Evolutionary conservation across 1,140 invertebrate species (phyloP).

Genomic region (Rhyzopertha dominica): DNA sequence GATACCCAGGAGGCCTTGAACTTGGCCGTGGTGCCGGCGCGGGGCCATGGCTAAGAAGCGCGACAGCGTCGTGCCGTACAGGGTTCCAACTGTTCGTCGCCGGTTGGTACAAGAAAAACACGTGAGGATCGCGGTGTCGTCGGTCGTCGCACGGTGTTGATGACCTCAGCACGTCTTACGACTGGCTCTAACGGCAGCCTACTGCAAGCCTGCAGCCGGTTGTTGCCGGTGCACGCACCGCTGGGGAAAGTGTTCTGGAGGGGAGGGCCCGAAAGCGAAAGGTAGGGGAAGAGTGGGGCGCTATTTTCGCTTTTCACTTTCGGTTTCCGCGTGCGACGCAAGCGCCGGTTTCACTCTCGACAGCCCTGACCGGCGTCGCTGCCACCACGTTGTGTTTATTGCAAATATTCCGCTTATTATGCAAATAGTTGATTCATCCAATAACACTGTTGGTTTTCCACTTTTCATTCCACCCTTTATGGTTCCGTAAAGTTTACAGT

Average conservation of each 20-base stretch:
- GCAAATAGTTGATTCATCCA: too few relatives aligned
- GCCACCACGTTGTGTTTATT: slow-evolving; percentile 22
- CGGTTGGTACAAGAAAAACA: slow-evolving; percentile 16
- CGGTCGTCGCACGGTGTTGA: slow-evolving; percentile 9
- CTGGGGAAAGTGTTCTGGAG: slow-evolving; percentile 37
- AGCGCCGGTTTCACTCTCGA: slow-evolving; percentile 39
- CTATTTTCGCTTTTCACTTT: slow-evolving; percentile 44
- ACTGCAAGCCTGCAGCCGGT: slow-evolving; percentile 29
- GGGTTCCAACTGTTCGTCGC: slow-evolving; percentile 9
- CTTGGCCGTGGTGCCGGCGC: slow-evolving; percentile 40
- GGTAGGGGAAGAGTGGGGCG: slow-evolving; percentile 36
- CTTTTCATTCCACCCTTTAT: too few relatives aligned
- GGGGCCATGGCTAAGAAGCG: slow-evolving; percentile 29
- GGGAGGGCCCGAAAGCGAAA: slow-evolving; percentile 40
- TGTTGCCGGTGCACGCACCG: slow-evolving; percentile 16
- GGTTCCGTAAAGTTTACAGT: too few relatives aligned
- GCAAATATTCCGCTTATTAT: too few relatives aligned
- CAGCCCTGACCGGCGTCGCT: slow-evolving; percentile 34
- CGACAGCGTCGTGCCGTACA: slow-evolving; percentile 3
- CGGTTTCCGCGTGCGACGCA: slow-evolving; percentile 40
- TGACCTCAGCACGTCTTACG: slow-evolving; percentile 30
- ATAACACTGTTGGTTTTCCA: too few relatives aligned
- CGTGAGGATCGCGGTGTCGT: slow-evolving; percentile 18
- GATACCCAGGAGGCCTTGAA: slow-evolving; percentile 38
- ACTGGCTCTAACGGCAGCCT: slow-evolving; percentile 39